Evolutionary conservation across 2,113 vertebrate species (phyloP).

Genomic region (Propithecus coquereli): DNA sequence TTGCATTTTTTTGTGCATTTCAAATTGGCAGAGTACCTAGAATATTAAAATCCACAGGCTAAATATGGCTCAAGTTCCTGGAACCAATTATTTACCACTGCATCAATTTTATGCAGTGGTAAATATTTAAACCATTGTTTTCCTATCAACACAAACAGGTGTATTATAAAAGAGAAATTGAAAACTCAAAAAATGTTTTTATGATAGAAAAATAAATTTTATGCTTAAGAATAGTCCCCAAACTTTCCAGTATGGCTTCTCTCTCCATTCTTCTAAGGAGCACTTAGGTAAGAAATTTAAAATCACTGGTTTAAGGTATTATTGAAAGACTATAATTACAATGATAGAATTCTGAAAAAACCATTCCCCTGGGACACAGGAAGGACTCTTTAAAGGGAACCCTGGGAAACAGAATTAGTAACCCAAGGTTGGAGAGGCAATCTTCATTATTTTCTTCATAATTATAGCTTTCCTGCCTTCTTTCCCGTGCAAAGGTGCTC

Average conservation of each 20-base stretch:
- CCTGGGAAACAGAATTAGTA: background rate
- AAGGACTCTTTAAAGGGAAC: background rate
- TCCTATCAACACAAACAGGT: background rate
- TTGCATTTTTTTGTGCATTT: background rate
- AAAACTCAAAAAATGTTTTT: background rate
- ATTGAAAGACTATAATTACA: background rate
- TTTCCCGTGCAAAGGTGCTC: background rate
- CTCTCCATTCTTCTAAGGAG: background rate
- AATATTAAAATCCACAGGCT: background rate
- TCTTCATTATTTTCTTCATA: background rate
- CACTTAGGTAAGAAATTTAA: background rate
- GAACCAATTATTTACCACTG: too few species aligned
- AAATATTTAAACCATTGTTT: background rate
- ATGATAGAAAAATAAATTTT: background rate
- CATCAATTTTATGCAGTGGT: background rate
- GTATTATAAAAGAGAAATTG: background rate
- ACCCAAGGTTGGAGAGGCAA: background rate
- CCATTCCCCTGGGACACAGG: background rate
- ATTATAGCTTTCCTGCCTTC: background rate
- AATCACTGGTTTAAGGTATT: background rate
- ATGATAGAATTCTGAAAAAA: background rate
- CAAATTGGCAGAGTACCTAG: background rate
- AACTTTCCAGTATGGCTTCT: background rate
- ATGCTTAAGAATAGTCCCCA: background rate
- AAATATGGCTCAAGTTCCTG: background rate